Percentiles rank a stretch among this genome's conserved stretches.
Conservation (phyloP, 2,113 vertebrate species). For the Elachura formosa region DNA sequence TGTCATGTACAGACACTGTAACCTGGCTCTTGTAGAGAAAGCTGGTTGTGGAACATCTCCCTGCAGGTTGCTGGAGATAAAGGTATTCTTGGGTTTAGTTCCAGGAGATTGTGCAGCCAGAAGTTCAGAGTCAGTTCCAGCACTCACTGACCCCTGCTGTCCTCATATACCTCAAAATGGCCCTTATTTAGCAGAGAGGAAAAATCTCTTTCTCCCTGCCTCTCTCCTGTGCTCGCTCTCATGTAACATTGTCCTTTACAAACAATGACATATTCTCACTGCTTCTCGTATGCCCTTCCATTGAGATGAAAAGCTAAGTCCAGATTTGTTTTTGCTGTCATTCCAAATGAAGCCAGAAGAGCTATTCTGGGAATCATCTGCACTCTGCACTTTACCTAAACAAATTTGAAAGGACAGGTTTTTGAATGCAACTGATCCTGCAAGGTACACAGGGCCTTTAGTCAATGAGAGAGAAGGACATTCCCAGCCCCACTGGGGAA, state of each 20-base stretch:
- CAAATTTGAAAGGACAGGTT: conserved; percentile 56
- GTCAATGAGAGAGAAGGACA: conserved; percentile 50
- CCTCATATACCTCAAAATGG: conserved; percentile 35
- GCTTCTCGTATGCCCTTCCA: conserved; percentile 17
- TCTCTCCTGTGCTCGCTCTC: neutral
- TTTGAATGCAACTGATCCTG: conserved; percentile 61
- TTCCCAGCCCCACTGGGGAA: neutral
- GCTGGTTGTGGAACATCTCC: conserved; percentile 56
- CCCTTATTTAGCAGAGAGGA: conserved; percentile 30
- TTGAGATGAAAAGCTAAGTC: conserved; percentile 31
- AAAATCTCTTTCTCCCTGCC: neutral
- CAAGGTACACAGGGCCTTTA: conserved; percentile 32
- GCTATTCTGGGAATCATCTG: conserved; percentile 54
- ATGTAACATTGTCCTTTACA: neutral
- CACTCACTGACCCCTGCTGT: conserved; percentile 42
- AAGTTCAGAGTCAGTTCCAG: conserved; percentile 63
- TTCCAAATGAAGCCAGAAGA: conserved; percentile 56
- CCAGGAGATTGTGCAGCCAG: conserved; percentile 50
- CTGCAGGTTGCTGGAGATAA: conserved; percentile 46
- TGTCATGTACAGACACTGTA: conserved; percentile 27
- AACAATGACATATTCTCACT: conserved; percentile 56
- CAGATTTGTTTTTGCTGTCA: conserved; percentile 51
- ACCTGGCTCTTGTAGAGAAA: conserved; percentile 44
- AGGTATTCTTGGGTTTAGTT: conserved; percentile 56
- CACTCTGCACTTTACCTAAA: conserved; percentile 54